phyloP scores from a whole-genome alignment of 2,888 invertebrate genomes.

The Tenthredo livida region DNA sequence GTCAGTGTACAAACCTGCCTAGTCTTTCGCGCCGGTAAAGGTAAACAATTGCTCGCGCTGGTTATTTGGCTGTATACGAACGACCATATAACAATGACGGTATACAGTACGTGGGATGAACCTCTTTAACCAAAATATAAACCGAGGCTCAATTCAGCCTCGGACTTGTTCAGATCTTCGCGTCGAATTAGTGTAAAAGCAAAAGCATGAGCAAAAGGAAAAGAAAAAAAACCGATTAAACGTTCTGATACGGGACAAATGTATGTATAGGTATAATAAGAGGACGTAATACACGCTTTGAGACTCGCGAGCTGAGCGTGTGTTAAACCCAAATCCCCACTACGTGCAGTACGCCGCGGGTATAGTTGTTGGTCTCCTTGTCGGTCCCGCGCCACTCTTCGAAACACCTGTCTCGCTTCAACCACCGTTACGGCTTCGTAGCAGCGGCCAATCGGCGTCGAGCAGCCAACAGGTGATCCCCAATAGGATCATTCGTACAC shows the following conservation, averaged over 20 bases:
- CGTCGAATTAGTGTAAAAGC: background rate
- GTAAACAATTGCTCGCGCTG: slow-evolving; percentile 1
- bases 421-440: slow-evolving; percentile 65
- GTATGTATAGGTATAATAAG: slow-evolving; percentile 1
- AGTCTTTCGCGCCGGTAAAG: slow-evolving; percentile 6
- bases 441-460: slow-evolving; percentile 67
- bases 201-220: background rate
- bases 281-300: background rate
- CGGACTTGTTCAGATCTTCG: slow-evolving; percentile 1
- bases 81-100: background rate
- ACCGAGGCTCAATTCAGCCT: background rate
- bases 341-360: background rate
- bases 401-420: slow-evolving; percentile 67
- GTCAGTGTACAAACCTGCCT: background rate
- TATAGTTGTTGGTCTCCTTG: slow-evolving; percentile 49
- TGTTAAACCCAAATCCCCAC: slow-evolving; percentile 36
- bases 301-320: slow-evolving; percentile 9
- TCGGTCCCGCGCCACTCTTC: slow-evolving; percentile 49
- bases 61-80: slow-evolving; percentile 9
- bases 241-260: slow-evolving; percentile 1
- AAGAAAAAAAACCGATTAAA: slow-evolving; percentile 8
- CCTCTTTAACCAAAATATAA: background rate
- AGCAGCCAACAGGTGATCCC: slow-evolving; percentile 74
- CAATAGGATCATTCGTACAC: slow-evolving; percentile 65
- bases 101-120: slow-evolving; percentile 3